Evolutionary conservation across 2,113 vertebrate genomes (phyloP), one percentile per base, ranked within the genome.

Genomic region (Ceratotherium simum): DNA sequence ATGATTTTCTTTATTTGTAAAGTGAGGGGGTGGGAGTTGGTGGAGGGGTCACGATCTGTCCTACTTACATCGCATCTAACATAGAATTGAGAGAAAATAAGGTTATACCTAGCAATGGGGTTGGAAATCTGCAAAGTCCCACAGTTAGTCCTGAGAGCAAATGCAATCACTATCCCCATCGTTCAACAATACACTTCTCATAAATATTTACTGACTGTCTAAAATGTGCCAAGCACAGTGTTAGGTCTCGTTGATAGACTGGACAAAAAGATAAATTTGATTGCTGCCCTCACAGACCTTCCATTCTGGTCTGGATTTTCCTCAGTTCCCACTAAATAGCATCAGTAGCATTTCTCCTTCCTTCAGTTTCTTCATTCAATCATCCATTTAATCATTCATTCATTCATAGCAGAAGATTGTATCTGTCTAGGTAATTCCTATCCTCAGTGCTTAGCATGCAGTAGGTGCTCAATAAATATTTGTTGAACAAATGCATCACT

Each of bases 1-100:
- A 2, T 64, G 51, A 76, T 84, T 83, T 91, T 82, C 81, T 76
- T 91, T 95, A 29, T 73, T 95, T 87, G 33, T 65, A 90, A 92
- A 95, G 79, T 11, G 5, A 6, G 16, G 3, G 31, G 10, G 72
- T 8, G 11, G 6, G 12, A 9, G 8, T 69, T 54, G 51, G 14
- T 54, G 51, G 51, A 16, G 51, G 14, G 23, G 42, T 96, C 75
- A 72, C 2, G 23, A 54, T 73, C 29, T 72, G 33, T 33, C 86
- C 64, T 65, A 56, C 21, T 54, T 85, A 21, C 1, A 86, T 90
- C 54, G 67, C 31, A 64, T 80, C 12, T 93, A 95, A 83, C 51
- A 17, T 5, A 96, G 39, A 95, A 75, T 6, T 72, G 46, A 90
- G 25, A 86, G 48, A 90, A 93, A 90, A 83, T 48, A 92, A 91